Percentiles rank a stretch among this genome's conserved stretches.
Conservation (phyloP, 2,888 invertebrate genomes). For the Drosophila recens region DNA sequence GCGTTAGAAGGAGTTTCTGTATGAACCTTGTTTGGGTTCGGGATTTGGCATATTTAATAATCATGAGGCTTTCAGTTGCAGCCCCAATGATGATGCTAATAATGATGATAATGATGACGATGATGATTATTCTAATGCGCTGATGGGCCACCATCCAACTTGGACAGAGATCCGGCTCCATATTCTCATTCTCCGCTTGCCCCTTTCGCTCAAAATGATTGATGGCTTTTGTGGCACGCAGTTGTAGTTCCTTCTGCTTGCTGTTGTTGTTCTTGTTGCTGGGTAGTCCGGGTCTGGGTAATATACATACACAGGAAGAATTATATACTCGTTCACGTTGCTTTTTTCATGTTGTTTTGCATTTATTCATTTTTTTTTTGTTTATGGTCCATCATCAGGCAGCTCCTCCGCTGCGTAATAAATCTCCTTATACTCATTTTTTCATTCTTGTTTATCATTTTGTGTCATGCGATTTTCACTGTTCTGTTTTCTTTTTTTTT, state of each 20-base stretch:
- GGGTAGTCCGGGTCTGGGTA: conserved; percentile 56
- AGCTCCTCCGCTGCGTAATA: conserved; percentile 70
- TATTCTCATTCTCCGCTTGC: conserved; percentile 61
- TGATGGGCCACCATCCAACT: conserved; percentile 37
- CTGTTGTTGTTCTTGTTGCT: conserved; percentile 18
- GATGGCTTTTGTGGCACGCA: conserved; percentile 79
- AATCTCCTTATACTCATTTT: conserved; percentile 73
- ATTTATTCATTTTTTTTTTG: conserved; percentile 55
- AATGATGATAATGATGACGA: conserved; percentile 52
- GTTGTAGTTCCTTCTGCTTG: conserved; percentile 45
- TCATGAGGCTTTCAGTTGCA: conserved; percentile 67
- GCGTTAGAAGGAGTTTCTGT: conserved; percentile 11
- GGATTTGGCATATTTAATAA: conserved; percentile 80
- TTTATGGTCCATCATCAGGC: conserved; percentile 79
- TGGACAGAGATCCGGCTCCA: conserved; percentile 43
- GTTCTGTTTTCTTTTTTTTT: conserved; percentile 24
- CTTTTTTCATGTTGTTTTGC: conserved; percentile 64
- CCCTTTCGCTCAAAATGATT: conserved; percentile 80
- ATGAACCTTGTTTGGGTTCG: conserved; percentile 31
- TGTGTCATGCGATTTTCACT: conserved; percentile 77
- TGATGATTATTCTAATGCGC: conserved; percentile 77
- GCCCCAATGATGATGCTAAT: conserved; percentile 73
- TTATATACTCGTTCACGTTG: conserved; percentile 38
- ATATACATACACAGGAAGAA: conserved; percentile 25
- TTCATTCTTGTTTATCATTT: conserved; percentile 80